phyloP scores from a whole-genome alignment of 2,888 invertebrate species.

The Tipula lateralis region DNA sequence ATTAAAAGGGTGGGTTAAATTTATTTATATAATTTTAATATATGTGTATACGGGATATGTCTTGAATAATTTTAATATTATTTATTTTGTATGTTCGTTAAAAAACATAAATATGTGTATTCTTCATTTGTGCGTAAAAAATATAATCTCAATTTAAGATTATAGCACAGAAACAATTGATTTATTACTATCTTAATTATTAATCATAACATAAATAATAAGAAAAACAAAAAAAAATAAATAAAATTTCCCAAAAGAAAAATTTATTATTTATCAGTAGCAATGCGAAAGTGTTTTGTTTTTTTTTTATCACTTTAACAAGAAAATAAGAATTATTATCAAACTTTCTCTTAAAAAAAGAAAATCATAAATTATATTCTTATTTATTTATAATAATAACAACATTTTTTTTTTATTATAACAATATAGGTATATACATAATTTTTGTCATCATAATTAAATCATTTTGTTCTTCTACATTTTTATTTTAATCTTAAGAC shows the following conservation, averaged over 20 bases:
- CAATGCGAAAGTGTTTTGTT: background rate
- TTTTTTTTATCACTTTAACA: slow-evolving; percentile 1
- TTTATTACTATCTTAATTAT: slow-evolving; percentile 24
- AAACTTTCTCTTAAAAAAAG: background rate
- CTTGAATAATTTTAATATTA: background rate
- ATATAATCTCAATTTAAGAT: background rate
- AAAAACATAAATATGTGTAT: background rate
- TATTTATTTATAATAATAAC: slow-evolving; percentile 19
- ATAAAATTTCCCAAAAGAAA: background rate
- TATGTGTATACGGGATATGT: background rate
- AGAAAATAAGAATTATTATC: background rate
- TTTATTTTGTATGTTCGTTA: background rate
- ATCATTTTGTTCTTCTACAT: background rate
- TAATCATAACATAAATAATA: slow-evolving; percentile 24
- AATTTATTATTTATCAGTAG: slow-evolving; percentile 15
- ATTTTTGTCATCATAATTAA: slow-evolving; percentile 15
- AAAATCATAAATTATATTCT: slow-evolving; percentile 1
- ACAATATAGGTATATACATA: background rate
- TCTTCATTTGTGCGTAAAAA: background rate
- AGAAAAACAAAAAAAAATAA: background rate
- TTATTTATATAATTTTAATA: background rate
- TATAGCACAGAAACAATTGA: background rate
- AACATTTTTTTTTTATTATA: background rate
- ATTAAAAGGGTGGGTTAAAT: background rate
- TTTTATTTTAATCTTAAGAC: slow-evolving; percentile 24